phyloP scores from a whole-genome alignment of 2,888 invertebrate species.

The Calameuta idolon region DNA sequence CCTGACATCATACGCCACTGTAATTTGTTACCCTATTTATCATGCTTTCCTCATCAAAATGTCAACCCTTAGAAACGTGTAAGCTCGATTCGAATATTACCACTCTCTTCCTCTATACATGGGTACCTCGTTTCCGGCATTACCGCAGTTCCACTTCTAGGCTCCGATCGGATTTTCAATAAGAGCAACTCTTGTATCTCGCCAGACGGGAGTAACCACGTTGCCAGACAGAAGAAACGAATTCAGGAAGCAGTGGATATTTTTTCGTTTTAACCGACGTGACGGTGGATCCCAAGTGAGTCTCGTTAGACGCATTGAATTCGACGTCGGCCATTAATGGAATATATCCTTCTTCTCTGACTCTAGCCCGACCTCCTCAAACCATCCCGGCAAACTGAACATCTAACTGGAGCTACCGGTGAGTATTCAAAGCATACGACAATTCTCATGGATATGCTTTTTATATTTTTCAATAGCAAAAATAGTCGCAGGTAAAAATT shows the following conservation, averaged over 20 bases:
- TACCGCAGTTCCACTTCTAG: neutral
- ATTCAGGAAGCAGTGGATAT: neutral
- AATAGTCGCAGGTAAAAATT: no score
- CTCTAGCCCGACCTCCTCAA: neutral
- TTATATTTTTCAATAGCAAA: neutral
- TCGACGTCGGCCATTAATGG: neutral
- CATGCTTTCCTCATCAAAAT: neutral
- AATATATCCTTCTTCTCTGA: neutral
- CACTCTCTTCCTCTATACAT: neutral
- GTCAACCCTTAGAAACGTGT: neutral
- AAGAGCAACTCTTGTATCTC: neutral
- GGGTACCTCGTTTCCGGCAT: neutral
- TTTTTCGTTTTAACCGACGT: neutral
- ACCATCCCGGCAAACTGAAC: neutral
- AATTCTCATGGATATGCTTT: neutral
- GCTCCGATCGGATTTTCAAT: neutral
- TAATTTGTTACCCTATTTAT: neutral
- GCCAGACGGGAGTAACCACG: neutral
- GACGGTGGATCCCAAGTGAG: neutral
- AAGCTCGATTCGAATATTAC: neutral
- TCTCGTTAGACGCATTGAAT: constrained; percentile 8
- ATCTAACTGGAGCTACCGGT: neutral
- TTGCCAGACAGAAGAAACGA: neutral
- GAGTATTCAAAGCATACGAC: neutral
- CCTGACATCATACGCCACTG: neutral